These are phyloP conservation scores for Epirrhoe alternata DNA, from an alignment of 2,888 invertebrate species.

Conservation along the genomic window DNA sequence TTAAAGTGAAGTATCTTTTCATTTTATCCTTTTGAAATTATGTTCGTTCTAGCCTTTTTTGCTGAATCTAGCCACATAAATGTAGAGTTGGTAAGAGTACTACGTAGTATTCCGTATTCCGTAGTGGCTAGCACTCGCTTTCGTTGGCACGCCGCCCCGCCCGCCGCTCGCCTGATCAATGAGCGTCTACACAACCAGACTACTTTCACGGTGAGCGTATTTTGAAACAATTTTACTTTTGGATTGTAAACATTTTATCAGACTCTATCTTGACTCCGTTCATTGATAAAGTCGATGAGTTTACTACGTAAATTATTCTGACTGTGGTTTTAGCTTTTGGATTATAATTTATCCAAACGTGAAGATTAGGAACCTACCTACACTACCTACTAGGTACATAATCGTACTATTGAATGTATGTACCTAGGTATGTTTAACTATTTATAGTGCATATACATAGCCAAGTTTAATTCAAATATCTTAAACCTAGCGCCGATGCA, in stretches of 20 bases:
- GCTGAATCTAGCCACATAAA: not conserved
- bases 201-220: conserved; percentile 71
- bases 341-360: not conserved
- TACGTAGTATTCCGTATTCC: conserved; percentile 18
- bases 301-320: not conserved
- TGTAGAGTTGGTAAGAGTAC: conserved; percentile 13
- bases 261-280: no score
- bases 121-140: conserved; percentile 67
- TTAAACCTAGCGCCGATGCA: not conserved
- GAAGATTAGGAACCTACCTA: not conserved
- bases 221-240: conserved; percentile 59
- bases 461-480: not conserved
- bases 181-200: conserved; percentile 72
- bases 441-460: not conserved
- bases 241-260: conserved; percentile 43
- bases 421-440: no score
- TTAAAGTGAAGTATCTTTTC: no score
- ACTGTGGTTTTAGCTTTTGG: no score
- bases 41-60: no score
- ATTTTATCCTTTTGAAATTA: no score
- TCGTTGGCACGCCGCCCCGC: conserved; percentile 67
- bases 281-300: conserved; percentile 36
- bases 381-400: no score
- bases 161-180: conserved; percentile 72
- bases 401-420: no score